Evolutionary conservation across 2,888 invertebrate genomes (phyloP), one percentile per base, ranked within the genome.

Genomic region (Galerucella nymphaeae): DNA sequence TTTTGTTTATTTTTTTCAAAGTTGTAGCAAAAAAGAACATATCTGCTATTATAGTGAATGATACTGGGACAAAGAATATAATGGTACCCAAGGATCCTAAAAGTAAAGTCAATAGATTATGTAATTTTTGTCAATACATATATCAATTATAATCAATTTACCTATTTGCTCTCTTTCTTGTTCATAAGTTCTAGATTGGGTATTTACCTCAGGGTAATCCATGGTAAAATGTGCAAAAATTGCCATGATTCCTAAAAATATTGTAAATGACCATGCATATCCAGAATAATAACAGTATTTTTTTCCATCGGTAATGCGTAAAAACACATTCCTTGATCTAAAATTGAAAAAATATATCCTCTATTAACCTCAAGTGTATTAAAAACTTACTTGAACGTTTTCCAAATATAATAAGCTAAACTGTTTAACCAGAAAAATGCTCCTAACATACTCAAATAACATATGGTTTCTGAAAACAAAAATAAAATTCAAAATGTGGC

Each of bases 341-440:
- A 62, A 87, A 87, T 74, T 64, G 66, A 70, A 38, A 72, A 30
- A 69, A 23, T 38, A 10, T 23, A 71, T 13, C 2, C 48, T 11
- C 18, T 20, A 16, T 63, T 53, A 53, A 55, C 48, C 42, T 38
- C 10, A 55, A 20, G 57, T n/a, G 13, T 9, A 8, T 58, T 50
- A 50, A 41, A 64, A 61, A 81, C 88, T 87, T 87, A 92, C 92
- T 90, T 92, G 83, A 96, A 95, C 1, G 94, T 95, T 84, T 93
- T 94, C 95, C 95, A 96, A 75, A 95, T 93, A 84, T 95, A 95
- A 84, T 94, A 96, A 65, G 95, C 95, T 75, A 94, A 90, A 83
- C 94, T 94, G 79, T 94, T 95, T 3, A 96, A 87, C 96, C 96
- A 96, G 83, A 95, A 94, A 86, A 95, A 95, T 66, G 94, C 93